These are phyloP conservation scores for Epizoanthus scotinus DNA, from an alignment of 92 coral and sea anemone species.

Conservation along the genomic window DNA sequence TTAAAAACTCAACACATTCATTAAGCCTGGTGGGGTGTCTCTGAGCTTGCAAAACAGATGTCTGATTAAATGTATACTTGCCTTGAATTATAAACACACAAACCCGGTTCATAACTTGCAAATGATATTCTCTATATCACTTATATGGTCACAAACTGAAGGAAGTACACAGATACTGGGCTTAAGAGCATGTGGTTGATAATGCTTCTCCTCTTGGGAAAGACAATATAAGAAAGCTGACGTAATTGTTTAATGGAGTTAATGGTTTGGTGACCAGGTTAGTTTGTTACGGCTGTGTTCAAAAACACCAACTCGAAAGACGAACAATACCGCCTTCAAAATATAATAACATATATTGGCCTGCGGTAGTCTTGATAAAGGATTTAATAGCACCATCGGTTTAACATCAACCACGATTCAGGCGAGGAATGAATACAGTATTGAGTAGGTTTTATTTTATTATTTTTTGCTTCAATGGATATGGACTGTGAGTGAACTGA, in stretches of 20 bases:
- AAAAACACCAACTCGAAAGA: conserved; percentile 4
- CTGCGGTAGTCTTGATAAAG: conserved; percentile 39
- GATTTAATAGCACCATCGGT: conserved; percentile 20
- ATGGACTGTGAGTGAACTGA: conserved; percentile 34
- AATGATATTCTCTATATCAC: conserved; percentile 39
- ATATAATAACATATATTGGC: conserved; percentile 31
- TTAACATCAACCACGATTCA: not conserved
- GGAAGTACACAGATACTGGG: conserved; percentile 42
- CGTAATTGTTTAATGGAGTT: conserved; percentile 39
- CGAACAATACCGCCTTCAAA: conserved; percentile 28
- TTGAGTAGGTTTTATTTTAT: not conserved
- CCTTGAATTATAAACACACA: conserved; percentile 43
- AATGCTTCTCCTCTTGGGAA: conserved; percentile 28
- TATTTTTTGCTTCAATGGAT: conserved; percentile 18
- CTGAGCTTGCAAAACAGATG: conserved; percentile 79
- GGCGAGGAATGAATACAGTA: conserved; percentile 24
- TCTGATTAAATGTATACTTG: conserved; percentile 53
- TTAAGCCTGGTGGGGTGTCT: conserved; percentile 80
- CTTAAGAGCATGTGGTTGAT: conserved; percentile 32
- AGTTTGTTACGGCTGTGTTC: conserved; percentile 16
- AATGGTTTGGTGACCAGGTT: conserved; percentile 25
- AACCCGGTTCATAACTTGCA: conserved; percentile 14
- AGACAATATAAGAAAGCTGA: conserved; percentile 33
- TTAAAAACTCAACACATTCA: conserved; percentile 73
- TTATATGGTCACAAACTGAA: conserved; percentile 43